Evolutionary conservation across 2,888 invertebrate genomes (phyloP).

Genomic region (Gibbula magus): DNA sequence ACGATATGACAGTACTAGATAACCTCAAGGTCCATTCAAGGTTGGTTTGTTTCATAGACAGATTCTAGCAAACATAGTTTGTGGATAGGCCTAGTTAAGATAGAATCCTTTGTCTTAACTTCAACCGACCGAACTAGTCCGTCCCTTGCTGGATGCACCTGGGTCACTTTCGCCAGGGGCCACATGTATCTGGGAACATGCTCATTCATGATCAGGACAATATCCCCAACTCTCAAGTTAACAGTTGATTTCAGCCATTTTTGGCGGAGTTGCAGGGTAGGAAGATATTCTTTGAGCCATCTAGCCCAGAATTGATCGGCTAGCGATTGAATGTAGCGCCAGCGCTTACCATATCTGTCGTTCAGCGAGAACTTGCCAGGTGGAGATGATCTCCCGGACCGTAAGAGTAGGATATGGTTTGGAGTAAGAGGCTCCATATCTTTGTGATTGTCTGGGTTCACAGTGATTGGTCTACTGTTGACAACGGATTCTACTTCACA

Average conservation of each 20-base stretch:
- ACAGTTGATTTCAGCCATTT: neutral
- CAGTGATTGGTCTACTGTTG: constrained; percentile 43
- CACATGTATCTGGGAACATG: constrained; percentile 14
- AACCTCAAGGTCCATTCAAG: no score
- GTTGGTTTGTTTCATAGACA: neutral
- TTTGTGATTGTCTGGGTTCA: constrained; percentile 22
- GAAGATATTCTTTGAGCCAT: no score
- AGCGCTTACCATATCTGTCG: constrained; percentile 24
- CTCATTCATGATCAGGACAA: constrained; percentile 22
- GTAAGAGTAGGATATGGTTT: constrained; percentile 30
- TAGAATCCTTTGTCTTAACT: neutral
- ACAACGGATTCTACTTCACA: no score
- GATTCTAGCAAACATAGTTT: neutral
- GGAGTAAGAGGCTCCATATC: constrained; percentile 40
- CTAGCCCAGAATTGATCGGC: constrained; percentile 29
- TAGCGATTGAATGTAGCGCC: constrained; percentile 27
- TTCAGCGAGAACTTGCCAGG: neutral
- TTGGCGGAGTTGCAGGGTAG: no score
- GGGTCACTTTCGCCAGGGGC: constrained; percentile 19
- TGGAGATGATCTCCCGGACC: neutral
- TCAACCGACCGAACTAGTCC: constrained; percentile 4
- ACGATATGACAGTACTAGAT: neutral
- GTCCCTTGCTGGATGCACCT: no score
- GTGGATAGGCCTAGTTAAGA: neutral
- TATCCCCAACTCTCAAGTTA: constrained; percentile 25